A percentile compares a stretch with the other conserved stretches of the same genome.
phyloP scores from a whole-genome alignment of 2,113 vertebrate genomes.

The Tretioscincus oriximinensis region DNA sequence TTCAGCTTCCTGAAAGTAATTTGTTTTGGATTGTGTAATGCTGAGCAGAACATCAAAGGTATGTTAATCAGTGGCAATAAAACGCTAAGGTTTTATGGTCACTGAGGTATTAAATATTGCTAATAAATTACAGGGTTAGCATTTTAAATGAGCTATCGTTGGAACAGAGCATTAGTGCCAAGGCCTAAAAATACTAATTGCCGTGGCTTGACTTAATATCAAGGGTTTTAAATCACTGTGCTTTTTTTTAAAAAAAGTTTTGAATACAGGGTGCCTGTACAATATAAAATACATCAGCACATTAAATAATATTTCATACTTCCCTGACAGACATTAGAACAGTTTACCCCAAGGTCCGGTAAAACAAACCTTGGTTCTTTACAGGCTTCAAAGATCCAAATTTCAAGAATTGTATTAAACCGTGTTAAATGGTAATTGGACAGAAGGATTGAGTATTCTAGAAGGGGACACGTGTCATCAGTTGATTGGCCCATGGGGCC shows the following conservation, averaged over 20 bases:
- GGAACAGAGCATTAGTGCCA: slow-evolving; percentile 64
- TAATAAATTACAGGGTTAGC: slow-evolving; percentile 79
- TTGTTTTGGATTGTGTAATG: slow-evolving; percentile 82
- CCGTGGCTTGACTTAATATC: slow-evolving; percentile 64
- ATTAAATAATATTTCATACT: slow-evolving; percentile 14
- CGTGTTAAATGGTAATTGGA: no score
- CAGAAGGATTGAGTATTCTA: no score
- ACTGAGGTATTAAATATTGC: slow-evolving; percentile 82
- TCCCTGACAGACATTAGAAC: no score
- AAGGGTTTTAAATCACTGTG: slow-evolving; percentile 59
- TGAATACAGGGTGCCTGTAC: neutral
- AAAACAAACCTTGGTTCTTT: no score
- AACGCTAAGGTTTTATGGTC: slow-evolving; percentile 78
- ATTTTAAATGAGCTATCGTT: slow-evolving; percentile 73
- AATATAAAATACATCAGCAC: slow-evolving; percentile 44
- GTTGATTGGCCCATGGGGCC: no score
- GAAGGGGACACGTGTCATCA: no score
- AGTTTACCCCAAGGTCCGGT: no score
- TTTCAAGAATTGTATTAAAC: no score
- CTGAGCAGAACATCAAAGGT: slow-evolving; percentile 81
- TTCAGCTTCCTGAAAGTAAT: slow-evolving; percentile 81
- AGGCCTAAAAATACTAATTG: slow-evolving; percentile 70
- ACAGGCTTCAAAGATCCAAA: no score
- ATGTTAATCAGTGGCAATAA: slow-evolving; percentile 81
- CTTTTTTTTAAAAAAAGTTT: slow-evolving; percentile 43